phyloP scores from a whole-genome alignment of 2,888 invertebrate genomes.

The Julus scanicus region DNA sequence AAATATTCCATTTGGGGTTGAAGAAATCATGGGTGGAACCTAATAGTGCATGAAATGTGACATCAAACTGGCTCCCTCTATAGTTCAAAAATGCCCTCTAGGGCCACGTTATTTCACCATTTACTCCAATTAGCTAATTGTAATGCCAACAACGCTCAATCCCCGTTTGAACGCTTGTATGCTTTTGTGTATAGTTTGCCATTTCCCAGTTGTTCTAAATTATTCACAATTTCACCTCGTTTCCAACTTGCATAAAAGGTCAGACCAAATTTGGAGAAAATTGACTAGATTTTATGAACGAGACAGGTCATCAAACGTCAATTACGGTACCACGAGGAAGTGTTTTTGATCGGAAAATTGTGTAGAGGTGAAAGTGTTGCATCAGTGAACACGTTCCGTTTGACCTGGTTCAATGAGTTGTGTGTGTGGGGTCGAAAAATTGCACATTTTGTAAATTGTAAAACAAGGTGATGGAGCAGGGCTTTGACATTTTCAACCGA shows the following conservation, averaged over 20 bases:
- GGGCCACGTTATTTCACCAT: no score
- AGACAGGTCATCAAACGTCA: not conserved
- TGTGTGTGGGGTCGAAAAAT: not conserved
- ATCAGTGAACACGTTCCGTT: conserved; percentile 14
- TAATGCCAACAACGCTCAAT: no score
- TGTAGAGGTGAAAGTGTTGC: conserved; percentile 9
- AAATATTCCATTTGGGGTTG: not conserved
- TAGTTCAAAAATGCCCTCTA: no score
- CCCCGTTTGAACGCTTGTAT: no score
- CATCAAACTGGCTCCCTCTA: not conserved
- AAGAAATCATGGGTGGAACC: not conserved
- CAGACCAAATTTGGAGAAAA: not conserved
- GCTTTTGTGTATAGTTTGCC: no score
- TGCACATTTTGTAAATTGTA: not conserved
- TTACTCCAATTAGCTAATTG: no score
- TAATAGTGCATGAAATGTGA: not conserved
- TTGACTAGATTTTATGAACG: not conserved
- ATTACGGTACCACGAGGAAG: not conserved
- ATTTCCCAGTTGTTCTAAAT: no score
- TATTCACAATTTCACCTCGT: no score
- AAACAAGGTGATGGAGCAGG: not conserved
- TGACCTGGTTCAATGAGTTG: not conserved
- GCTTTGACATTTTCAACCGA: not conserved
- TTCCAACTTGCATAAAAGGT: no score
- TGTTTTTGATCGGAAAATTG: not conserved